Evolutionary conservation across 2,888 invertebrate genomes (phyloP), one percentile per base, ranked within the genome.

Genomic region (Orthonevra nobilis): DNA sequence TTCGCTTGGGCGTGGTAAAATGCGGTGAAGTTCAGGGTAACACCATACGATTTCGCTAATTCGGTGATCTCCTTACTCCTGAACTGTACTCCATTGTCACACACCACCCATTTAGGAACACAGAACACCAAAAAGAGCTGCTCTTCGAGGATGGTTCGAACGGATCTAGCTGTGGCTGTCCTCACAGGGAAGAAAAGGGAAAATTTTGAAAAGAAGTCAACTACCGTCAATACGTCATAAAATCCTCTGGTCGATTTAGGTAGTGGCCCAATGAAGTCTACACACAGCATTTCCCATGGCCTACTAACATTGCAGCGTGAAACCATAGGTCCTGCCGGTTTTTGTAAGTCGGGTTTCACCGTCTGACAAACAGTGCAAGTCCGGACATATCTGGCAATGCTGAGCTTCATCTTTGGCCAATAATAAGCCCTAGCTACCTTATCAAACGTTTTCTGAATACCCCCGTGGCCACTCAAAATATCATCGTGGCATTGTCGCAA

Each of bases 181-280:
- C n/a, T 32, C 32, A 68, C 17, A 6, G 52, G 20, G 10, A 70
- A 60, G 5, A 70, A 44, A 3, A 70, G 19, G 1, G 50, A 34
- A 10, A 70, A 52, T 15, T 69, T 69, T 0, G 48, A 32, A n/a
- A 70, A 69, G 10, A 32, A 52, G 9, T 60, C 19, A 10, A 30
- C 68, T 7, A 36, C 56, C 3, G 66, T 44, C 5, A 66, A 6
- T 6, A 56, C 40, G 48, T 68, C 46, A 5, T 6, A 14, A 46
- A 46, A 46, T 20, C 56, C 68, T 7, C 10, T 20, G 36, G 19
- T 56, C 2, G 46, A 28, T 17, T 44, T 54, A 5, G 46, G 46
- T 26, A n/a, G n/a, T n/a, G n/a, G n/a, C n/a, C n/a, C n/a, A n/a
- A n/a, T n/a, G n/a, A n/a, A n/a, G n/a, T n/a, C n/a, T n/a, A n/a